Evolutionary conservation across 92 coral and sea anemone species (phyloP), one percentile per base, ranked within the genome.

Genomic region (Phenganax subtilis): DNA sequence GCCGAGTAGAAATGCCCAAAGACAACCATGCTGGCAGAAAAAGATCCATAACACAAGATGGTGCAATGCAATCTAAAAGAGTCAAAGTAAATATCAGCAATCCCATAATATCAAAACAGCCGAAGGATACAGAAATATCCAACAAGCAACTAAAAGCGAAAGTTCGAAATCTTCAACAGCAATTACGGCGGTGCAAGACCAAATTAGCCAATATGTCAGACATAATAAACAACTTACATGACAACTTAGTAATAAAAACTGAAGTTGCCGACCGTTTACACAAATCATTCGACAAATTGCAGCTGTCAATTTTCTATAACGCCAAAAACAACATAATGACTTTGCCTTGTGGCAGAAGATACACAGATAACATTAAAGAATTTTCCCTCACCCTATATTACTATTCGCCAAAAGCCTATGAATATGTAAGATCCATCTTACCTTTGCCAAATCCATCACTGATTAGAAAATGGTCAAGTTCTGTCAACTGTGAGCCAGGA

Each of bases 21-120:
- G 68, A 62, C 29, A 62, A 62, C 20, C 68, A 62, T 62, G 29
- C 68, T 14, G 27, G 68, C 68, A 62, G 27, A 62, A 62, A 62
- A 62, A 62, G 68, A 15, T 62, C 68, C 68, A 62, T 62, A 27
- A n/a, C 63, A 12, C 63, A 57, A 57, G 63, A 37, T 37, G 5
- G 47, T 37, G 47, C 47, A 37, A 37, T 5, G 5, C 47, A 37
- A 5, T 37, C 47, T 37, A 37, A 37, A 37, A 37, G 47, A 37
- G 47, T 37, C 5, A 37, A 37, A 37, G 47, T 37, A 37, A 57
- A 57, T 7, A 57, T 57, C 17, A 57, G 17, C 7, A 12, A 57
- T 11, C 12, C 3, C 63, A 57, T 2, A 2, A 57, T 57, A 57
- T n/a, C 7, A 2, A 57, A n/a, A n/a, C 63, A 57, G 63, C 17